Percentiles rank a stretch among this genome's conserved stretches.
These are phyloP conservation scores for Linyphia triangularis DNA, from an alignment of 2,888 invertebrate genomes.

Conservation along the genomic window DNA sequence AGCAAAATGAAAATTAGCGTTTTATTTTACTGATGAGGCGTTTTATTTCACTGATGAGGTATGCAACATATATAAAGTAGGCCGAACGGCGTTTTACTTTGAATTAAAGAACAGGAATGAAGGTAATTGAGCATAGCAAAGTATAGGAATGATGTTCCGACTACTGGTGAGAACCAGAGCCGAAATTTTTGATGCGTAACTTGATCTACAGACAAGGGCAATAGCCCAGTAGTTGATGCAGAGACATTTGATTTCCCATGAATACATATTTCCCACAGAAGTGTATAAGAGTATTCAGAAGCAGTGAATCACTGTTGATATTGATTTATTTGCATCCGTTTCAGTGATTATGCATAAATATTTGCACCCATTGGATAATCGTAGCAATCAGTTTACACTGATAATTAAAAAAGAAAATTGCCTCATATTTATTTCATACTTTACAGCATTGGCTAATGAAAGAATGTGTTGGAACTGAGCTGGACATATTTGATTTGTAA, in stretches of 20 bases:
- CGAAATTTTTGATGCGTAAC: slow-evolving; percentile 55
- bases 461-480: too few relatives aligned
- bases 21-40: too few relatives aligned
- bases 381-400: neutral
- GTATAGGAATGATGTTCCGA: slow-evolving; percentile 34
- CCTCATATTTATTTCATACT: too few relatives aligned
- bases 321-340: neutral
- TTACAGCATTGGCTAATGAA: too few relatives aligned
- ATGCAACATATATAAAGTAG: too few relatives aligned
- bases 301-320: neutral
- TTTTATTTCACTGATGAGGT: too few relatives aligned
- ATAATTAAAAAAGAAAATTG: too few relatives aligned
- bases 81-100: neutral
- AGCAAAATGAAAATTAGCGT: too few relatives aligned
- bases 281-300: neutral
- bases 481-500: too few relatives aligned
- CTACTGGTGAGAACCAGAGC: slow-evolving; percentile 14
- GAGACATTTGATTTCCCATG: slow-evolving; percentile 19
- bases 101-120: slow-evolving; percentile 19
- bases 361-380: neutral
- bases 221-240: slow-evolving; percentile 27
- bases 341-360: neutral
- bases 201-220: slow-evolving; percentile 20
- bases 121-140: slow-evolving; percentile 41
- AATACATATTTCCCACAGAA: slow-evolving; percentile 28